Percentiles rank a stretch among this genome's conserved stretches.
phyloP scores from a whole-genome alignment of 2,888 invertebrate genomes.

The Limnephilus lunatus region DNA sequence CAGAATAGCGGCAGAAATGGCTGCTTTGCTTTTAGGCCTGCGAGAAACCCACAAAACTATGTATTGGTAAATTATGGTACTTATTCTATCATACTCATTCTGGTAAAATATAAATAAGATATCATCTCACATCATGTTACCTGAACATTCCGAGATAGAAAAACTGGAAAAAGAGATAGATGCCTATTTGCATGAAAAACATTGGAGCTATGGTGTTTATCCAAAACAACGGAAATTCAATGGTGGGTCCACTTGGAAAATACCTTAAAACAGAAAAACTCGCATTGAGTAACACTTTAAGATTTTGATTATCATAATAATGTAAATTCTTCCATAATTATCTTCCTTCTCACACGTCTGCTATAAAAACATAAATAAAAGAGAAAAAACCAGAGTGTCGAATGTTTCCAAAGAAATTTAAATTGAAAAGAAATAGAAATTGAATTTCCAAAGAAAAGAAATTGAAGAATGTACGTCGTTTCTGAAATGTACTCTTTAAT shows the following conservation, averaged over 20 bases:
- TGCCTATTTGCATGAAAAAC: constrained; percentile 85
- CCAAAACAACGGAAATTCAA: constrained; percentile 92
- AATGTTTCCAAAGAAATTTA: too few species aligned
- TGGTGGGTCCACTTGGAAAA: constrained; percentile 73
- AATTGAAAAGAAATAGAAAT: too few species aligned
- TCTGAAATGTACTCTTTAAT: too few species aligned
- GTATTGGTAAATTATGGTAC: neutral
- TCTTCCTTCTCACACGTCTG: too few species aligned
- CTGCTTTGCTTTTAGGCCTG: constrained; percentile 82
- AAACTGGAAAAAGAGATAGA: constrained; percentile 87
- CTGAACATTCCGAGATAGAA: constrained; percentile 88
- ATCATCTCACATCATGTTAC: constrained; percentile 70
- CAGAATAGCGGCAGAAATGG: constrained; percentile 74
- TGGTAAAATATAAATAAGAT: neutral
- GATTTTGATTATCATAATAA: too few species aligned
- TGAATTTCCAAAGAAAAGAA: too few species aligned
- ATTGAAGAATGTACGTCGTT: too few species aligned
- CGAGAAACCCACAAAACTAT: constrained; percentile 19
- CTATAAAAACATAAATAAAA: too few species aligned
- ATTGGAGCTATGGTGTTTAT: constrained; percentile 90
- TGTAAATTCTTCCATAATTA: too few species aligned
- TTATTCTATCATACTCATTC: neutral
- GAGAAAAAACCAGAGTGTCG: too few species aligned
- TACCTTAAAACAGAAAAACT: constrained; percentile 40
- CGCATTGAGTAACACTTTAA: too few species aligned